A percentile compares a stretch with the other conserved stretches of the same genome.
These are phyloP conservation scores for Malthinus flaveolus DNA, from an alignment of 2,888 invertebrate species.

Conservation along the genomic window DNA sequence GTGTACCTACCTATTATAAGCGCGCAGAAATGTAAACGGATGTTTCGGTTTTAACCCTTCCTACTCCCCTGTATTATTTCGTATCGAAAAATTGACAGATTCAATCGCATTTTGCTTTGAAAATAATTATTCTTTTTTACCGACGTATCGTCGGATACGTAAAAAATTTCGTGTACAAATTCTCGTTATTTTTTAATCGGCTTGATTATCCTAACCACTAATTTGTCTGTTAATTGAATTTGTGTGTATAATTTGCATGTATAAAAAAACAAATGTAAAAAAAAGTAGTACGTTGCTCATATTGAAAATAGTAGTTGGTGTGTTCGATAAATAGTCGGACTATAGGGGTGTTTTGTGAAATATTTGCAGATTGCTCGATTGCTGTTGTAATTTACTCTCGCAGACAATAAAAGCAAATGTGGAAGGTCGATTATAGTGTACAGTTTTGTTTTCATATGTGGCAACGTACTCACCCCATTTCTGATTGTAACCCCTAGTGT, in stretches of 20 bases:
- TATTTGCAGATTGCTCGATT: not conserved
- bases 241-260: constrained; percentile 2
- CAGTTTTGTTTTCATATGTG: constrained; percentile 13
- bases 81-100: too few relatives aligned
- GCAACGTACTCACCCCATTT: constrained; percentile 17
- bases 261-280: not conserved
- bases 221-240: constrained; percentile 6
- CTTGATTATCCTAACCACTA: not conserved
- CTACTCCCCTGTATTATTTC: too few relatives aligned
- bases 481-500: constrained; percentile 4
- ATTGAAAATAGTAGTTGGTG: not conserved
- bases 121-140: too few relatives aligned
- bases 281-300: constrained; percentile 3
- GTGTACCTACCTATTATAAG: not conserved
- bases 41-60: too few relatives aligned
- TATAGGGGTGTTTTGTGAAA: too few relatives aligned
- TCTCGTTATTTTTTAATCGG: not conserved
- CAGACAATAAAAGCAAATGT: not conserved
- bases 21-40: too few relatives aligned
- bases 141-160: too few relatives aligned
- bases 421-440: constrained; percentile 4
- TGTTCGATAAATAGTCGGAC: too few relatives aligned
- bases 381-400: not conserved
- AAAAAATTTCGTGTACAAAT: not conserved
- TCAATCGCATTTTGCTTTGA: too few relatives aligned